phyloP scores from a whole-genome alignment of 2,797 vertebrate genomes.

The Ctenochaetus hawaiiensis region DNA sequence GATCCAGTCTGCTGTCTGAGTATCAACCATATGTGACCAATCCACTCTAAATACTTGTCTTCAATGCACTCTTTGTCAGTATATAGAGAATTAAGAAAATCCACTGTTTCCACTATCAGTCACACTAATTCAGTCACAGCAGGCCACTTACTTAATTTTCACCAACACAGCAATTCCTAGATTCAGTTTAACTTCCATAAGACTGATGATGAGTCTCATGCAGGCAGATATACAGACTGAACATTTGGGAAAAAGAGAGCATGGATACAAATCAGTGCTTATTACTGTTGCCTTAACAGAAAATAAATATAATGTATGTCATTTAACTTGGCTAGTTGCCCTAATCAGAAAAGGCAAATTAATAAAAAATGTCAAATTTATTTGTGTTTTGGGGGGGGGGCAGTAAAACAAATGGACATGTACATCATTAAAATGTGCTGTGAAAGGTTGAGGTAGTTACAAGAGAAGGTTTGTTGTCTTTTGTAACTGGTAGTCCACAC shows the following conservation, averaged over 20 bases:
- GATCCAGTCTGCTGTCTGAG: not conserved
- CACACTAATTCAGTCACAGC: not conserved
- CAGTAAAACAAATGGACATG: not conserved
- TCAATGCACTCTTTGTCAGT: not conserved
- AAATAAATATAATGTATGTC: too few species aligned
- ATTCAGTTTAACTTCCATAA: not conserved
- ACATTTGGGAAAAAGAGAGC: not conserved
- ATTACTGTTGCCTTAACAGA: too few species aligned
- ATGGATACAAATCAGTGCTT: too few species aligned
- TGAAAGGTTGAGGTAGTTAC: not conserved
- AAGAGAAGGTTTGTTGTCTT: not conserved
- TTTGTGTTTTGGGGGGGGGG: not conserved
- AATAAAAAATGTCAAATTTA: too few species aligned
- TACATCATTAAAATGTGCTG: not conserved
- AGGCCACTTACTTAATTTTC: not conserved
- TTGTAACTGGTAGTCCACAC: not conserved
- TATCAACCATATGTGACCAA: not conserved
- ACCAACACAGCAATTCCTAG: not conserved
- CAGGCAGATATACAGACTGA: not conserved
- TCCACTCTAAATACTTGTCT: too few species aligned
- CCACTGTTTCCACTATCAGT: not conserved
- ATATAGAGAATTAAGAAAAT: not conserved
- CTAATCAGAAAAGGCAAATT: too few species aligned
- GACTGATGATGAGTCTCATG: not conserved
- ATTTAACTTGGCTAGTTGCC: too few species aligned